Percentiles rank a stretch among this genome's conserved stretches.
These are phyloP conservation scores for Aphrophora alni DNA, from an alignment of 2,888 invertebrate species.

Conservation along the genomic window DNA sequence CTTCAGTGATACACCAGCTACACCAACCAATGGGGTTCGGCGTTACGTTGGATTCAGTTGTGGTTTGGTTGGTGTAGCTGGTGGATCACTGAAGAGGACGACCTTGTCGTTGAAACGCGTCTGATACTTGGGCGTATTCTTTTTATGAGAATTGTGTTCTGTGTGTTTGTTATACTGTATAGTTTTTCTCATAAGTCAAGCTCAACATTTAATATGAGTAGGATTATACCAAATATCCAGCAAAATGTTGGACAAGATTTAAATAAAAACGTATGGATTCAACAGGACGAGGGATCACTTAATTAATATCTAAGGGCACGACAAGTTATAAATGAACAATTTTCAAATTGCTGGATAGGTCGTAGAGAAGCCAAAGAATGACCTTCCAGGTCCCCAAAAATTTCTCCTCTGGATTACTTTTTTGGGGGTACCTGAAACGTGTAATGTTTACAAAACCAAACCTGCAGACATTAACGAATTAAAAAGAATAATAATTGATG, in stretches of 20 bases:
- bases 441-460: not conserved
- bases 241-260: conserved; percentile 2
- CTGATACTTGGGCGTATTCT: too few relatives aligned
- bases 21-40: too few relatives aligned
- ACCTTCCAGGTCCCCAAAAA: not conserved
- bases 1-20: too few relatives aligned
- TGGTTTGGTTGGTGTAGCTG: too few relatives aligned
- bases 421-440: not conserved
- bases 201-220: too few relatives aligned
- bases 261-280: not conserved
- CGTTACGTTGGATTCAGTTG: too few relatives aligned
- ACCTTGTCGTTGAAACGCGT: too few relatives aligned
- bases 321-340: not conserved
- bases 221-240: conserved; percentile 6
- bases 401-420: not conserved
- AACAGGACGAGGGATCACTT: not conserved
- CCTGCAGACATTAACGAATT: conserved; percentile 1
- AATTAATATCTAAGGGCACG: not conserved
- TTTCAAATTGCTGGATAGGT: not conserved
- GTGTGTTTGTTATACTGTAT: too few relatives aligned
- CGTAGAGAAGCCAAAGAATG: not conserved
- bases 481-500: conserved; percentile 1
- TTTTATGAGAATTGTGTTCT: too few relatives aligned
- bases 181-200: too few relatives aligned
- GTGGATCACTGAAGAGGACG: too few relatives aligned